Conservation (phyloP, 2,113 vertebrate species). For the Bettongia penicillata region DNA sequence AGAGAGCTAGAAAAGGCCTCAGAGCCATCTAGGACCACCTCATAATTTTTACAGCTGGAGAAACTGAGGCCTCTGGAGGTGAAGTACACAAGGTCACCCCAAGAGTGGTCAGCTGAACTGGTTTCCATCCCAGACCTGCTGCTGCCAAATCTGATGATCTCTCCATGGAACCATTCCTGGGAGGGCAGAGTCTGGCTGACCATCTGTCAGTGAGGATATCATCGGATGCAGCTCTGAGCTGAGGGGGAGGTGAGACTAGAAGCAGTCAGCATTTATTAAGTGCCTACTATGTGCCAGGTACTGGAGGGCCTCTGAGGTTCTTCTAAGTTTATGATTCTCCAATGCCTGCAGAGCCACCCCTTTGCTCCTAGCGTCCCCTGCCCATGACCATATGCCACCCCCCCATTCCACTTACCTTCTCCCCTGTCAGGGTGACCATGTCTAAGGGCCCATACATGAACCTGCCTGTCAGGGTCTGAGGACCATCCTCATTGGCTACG, state of each 20-base stretch:
- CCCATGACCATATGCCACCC: not conserved
- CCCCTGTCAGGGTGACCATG: conserved; percentile 98
- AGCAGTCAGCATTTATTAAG: not conserved
- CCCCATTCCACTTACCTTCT: conserved; percentile 88
- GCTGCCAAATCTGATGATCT: not conserved
- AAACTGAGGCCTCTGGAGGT: not conserved
- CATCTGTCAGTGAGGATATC: not conserved
- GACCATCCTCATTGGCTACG: conserved; percentile 93
- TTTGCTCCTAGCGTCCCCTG: not conserved
- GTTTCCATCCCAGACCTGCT: not conserved
- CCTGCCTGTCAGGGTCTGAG: conserved; percentile 91
- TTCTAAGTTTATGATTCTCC: not conserved
- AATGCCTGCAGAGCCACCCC: not conserved
- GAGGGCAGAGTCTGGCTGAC: not conserved
- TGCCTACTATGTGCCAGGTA: not conserved
- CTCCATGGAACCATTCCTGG: not conserved
- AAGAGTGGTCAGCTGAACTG: not conserved
- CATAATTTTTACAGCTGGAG: not conserved
- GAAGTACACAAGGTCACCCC: not conserved
- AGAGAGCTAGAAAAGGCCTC: not conserved
- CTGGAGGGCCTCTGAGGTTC: not conserved
- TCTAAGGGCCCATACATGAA: conserved; percentile 99
- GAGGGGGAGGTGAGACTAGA: not conserved
- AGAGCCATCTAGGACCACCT: too few species aligned
- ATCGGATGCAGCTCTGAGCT: not conserved